Conservation (phyloP, 2,888 invertebrate genomes). For the Minunthozetes semirufus region DNA sequence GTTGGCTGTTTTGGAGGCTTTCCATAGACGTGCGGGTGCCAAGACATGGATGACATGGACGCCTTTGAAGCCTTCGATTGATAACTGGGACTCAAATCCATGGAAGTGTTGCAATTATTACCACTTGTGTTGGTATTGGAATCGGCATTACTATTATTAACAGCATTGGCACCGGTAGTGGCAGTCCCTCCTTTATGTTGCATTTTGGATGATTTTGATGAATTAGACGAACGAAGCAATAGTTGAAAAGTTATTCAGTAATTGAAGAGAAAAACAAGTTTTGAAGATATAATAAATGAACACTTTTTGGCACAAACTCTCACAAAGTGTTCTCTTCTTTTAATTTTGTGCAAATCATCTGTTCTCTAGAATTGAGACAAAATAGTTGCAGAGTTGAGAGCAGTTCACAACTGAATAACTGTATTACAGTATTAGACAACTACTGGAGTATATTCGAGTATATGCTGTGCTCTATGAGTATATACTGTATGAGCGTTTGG, state of each 20-base stretch:
- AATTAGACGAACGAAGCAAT: background rate
- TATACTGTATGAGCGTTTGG: background rate
- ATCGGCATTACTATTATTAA: background rate
- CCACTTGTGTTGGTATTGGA: background rate
- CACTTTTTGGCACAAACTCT: slow-evolving; percentile 25
- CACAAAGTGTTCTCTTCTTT: no score
- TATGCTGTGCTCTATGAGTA: background rate
- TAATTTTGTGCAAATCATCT: slow-evolving; percentile 6
- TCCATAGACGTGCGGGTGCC: slow-evolving; percentile 85
- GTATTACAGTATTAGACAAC: background rate
- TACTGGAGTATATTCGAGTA: no score
- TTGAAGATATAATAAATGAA: slow-evolving; percentile 19
- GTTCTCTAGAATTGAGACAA: slow-evolving; percentile 1
- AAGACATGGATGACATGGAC: slow-evolving; percentile 46
- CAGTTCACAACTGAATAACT: background rate
- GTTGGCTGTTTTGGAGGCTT: slow-evolving; percentile 73
- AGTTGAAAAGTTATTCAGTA: slow-evolving; percentile 5
- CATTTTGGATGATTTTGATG: slow-evolving; percentile 15
- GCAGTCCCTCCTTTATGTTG: slow-evolving; percentile 3
- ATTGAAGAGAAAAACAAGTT: background rate
- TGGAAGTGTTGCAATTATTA: background rate
- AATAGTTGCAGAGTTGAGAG: background rate
- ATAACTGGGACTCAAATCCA: background rate
- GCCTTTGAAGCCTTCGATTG: background rate
- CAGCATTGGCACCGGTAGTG: slow-evolving; percentile 8